Conservation (phyloP, 2,113 vertebrate species). For the Gymnogyps californianus region DNA sequence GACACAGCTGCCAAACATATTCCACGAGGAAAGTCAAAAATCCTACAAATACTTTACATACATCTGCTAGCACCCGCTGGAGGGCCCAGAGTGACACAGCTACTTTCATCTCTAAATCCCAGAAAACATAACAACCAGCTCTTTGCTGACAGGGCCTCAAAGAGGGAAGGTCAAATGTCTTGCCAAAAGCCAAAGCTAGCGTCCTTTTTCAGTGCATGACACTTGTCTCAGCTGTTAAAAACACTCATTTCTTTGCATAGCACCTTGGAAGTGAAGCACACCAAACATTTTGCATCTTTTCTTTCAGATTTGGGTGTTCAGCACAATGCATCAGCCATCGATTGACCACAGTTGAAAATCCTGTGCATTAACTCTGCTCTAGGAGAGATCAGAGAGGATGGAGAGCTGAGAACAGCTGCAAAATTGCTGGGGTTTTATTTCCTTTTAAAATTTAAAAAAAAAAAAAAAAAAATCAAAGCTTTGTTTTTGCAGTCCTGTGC, state of each 20-base stretch:
- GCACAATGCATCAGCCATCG: not conserved
- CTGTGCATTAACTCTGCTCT: not conserved
- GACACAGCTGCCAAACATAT: not conserved
- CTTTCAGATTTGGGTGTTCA: not conserved
- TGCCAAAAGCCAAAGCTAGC: not conserved
- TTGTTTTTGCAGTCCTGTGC: not conserved
- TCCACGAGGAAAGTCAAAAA: not conserved
- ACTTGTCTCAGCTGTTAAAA: not conserved
- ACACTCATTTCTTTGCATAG: not conserved
- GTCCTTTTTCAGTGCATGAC: not conserved
- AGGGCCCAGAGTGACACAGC: not conserved
- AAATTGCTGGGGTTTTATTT: not conserved
- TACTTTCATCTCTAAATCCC: not conserved
- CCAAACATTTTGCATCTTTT: not conserved
- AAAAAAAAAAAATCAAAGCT: not conserved
- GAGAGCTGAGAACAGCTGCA: not conserved
- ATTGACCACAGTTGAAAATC: not conserved
- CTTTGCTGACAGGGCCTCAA: not conserved
- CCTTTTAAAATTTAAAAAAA: not conserved
- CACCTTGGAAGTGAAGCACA: not conserved
- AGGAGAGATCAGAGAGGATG: not conserved
- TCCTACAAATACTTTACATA: not conserved
- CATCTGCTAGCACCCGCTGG: not conserved
- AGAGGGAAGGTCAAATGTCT: not conserved
- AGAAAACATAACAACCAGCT: not conserved